Conservation (phyloP, 2,113 vertebrate species). For the Dissostichus mawsoni region DNA sequence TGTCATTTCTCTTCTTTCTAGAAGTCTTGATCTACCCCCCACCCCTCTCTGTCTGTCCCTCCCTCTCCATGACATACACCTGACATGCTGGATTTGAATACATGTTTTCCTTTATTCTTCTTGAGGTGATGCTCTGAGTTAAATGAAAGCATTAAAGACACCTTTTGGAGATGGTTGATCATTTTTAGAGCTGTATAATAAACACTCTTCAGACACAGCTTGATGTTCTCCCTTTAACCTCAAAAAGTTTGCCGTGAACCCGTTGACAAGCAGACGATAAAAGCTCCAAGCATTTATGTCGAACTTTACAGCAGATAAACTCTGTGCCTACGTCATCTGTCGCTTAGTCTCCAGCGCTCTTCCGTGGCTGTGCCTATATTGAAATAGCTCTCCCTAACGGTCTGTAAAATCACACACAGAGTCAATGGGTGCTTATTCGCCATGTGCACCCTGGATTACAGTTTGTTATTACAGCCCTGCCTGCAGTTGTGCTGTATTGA, state of each 20-base stretch:
- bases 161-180: background rate
- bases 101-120: too few relatives aligned
- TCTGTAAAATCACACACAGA: constrained; percentile 62
- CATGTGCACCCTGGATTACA: constrained; percentile 66
- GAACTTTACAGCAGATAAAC: constrained; percentile 51
- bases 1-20: background rate
- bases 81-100: too few relatives aligned
- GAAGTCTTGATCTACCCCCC: too few relatives aligned
- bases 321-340: constrained; percentile 38
- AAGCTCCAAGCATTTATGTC: constrained; percentile 20
- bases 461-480: constrained; percentile 58
- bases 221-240: constrained; percentile 16
- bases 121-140: background rate
- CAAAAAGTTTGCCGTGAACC: constrained; percentile 19
- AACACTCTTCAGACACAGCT: background rate
- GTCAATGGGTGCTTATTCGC: constrained; percentile 62
- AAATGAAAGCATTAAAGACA: constrained; percentile 13
- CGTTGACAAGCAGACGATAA: constrained; percentile 36
- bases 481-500: constrained; percentile 73
- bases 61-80: background rate
- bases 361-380: constrained; percentile 11
- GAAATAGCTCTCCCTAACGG: constrained; percentile 59
- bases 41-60: background rate
- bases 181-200: background rate
- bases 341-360: constrained; percentile 33